phyloP scores from a whole-genome alignment of 2,113 vertebrate genomes.

The Thamnophis sirtalis region DNA sequence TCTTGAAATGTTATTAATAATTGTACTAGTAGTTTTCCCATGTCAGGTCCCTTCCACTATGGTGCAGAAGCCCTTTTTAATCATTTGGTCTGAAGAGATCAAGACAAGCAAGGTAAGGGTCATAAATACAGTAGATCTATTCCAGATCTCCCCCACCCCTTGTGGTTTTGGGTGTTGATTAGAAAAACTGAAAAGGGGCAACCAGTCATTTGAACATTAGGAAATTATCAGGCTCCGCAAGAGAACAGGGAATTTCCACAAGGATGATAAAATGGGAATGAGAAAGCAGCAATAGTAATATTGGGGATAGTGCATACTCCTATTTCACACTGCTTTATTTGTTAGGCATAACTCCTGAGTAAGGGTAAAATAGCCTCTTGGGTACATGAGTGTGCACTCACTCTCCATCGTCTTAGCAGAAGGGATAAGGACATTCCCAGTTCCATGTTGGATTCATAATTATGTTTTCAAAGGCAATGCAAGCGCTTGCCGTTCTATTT shows the following conservation, averaged over 20 bases:
- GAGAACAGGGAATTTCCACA: neutral
- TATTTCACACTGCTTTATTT: neutral
- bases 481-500: neutral
- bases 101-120: neutral
- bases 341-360: neutral
- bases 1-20: neutral
- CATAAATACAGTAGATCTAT: neutral
- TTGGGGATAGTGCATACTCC: neutral
- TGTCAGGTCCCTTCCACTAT: neutral
- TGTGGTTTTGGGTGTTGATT: neutral
- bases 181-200: neutral
- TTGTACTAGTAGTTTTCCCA: neutral
- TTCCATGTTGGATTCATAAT: neutral
- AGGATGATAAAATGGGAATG: neutral
- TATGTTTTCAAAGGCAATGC: neutral
- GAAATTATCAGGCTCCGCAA: neutral
- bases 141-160: neutral
- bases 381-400: neutral
- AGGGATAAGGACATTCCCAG: neutral
- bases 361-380: neutral
- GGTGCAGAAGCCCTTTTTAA: neutral
- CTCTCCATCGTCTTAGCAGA: neutral
- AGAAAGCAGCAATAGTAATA: neutral
- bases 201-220: neutral
- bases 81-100: no score